phyloP scores from a whole-genome alignment of 2,888 invertebrate species.

The Rutpela maculata region DNA sequence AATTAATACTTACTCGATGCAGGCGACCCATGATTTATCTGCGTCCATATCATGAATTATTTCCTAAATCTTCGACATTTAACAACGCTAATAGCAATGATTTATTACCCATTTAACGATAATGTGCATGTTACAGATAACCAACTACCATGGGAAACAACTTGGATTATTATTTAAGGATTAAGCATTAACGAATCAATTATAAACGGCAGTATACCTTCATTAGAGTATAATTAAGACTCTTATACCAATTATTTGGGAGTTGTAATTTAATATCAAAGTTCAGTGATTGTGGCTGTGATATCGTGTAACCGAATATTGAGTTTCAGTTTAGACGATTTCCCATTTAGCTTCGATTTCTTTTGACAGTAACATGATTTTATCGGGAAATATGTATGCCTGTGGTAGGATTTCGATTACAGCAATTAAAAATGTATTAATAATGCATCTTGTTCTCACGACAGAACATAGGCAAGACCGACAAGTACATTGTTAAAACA shows the following conservation, averaged over 20 bases:
- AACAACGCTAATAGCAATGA: background rate
- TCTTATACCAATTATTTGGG: conserved; percentile 20
- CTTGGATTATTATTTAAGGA: conserved; percentile 13
- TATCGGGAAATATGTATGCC: background rate
- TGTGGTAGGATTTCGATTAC: background rate
- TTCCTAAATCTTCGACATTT: too few species aligned
- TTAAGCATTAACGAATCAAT: conserved; percentile 23
- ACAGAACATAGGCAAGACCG: background rate
- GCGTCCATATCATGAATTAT: too few species aligned
- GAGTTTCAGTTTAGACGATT: conserved; percentile 1
- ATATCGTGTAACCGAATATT: background rate
- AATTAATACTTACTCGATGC: too few species aligned
- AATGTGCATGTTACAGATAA: background rate
- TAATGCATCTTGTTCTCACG: background rate
- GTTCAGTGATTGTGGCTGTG: conserved; percentile 13
- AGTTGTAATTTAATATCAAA: conserved; percentile 18
- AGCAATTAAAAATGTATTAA: background rate
- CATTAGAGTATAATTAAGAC: conserved; percentile 10
- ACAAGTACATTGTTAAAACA: too few species aligned
- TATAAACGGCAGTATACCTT: conserved; percentile 2
- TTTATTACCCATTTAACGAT: conserved; percentile 1
- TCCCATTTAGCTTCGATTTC: background rate
- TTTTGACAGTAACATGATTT: background rate
- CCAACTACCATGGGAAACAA: background rate
- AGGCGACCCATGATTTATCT: too few species aligned